Percentiles rank a stretch among this genome's conserved stretches.
Conservation (phyloP, 2,113 vertebrate species). For the Brachypodius melanocephalos region DNA sequence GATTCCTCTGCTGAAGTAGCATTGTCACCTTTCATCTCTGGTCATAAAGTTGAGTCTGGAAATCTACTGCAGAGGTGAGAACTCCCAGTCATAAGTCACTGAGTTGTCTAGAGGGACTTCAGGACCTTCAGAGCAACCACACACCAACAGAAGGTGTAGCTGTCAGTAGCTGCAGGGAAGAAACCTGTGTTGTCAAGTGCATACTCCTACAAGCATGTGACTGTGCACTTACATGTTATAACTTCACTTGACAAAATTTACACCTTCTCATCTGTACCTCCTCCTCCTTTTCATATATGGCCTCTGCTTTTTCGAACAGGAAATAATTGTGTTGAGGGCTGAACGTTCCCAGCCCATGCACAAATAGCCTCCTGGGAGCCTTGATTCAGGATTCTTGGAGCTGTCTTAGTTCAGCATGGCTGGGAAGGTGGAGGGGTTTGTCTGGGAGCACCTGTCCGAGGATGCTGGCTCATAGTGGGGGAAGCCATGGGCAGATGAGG, state of each 20-base stretch:
- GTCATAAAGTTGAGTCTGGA: background rate
- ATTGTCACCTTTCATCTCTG: background rate
- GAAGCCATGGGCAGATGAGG: background rate
- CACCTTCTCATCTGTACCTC: background rate
- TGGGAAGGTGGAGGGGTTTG: background rate
- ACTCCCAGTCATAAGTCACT: background rate
- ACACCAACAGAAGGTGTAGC: background rate
- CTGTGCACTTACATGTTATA: background rate
- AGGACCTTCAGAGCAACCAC: background rate
- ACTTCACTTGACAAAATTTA: background rate
- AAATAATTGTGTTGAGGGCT: background rate
- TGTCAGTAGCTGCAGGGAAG: background rate
- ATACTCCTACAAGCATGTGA: background rate
- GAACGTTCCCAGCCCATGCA: background rate
- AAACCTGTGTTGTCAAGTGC: background rate
- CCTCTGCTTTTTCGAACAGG: background rate
- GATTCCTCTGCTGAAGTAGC: background rate
- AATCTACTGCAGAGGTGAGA: background rate
- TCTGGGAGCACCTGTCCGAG: background rate
- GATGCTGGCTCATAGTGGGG: background rate
- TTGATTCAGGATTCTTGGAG: background rate
- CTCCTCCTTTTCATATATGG: background rate
- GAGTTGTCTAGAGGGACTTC: fast-evolving
- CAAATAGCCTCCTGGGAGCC: background rate
- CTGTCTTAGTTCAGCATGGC: background rate